Conservation (phyloP, 2,888 invertebrate genomes). For the Copidosoma aretas region DNA sequence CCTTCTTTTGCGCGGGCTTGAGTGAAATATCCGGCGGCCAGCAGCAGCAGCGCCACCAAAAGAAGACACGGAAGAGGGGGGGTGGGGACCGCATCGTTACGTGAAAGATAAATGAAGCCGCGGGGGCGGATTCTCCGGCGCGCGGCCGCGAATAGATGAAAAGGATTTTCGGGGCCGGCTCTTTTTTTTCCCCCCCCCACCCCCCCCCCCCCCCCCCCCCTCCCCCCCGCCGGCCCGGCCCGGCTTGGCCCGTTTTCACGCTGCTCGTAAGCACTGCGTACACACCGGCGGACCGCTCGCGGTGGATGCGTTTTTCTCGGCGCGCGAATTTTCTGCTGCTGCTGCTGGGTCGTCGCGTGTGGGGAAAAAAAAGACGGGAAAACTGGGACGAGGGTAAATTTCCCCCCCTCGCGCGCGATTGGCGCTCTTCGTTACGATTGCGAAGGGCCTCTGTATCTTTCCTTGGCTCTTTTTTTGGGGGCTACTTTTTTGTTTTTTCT, state of each 20-base stretch:
- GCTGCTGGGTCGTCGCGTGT: background rate
- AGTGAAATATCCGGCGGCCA: slow-evolving; percentile 22
- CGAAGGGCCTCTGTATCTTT: background rate
- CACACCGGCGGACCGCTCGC: no score
- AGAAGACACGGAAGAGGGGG: background rate
- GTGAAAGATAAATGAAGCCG: slow-evolving; percentile 33
- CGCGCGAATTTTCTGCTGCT: background rate
- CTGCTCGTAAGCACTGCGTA: background rate
- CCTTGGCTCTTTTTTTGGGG: background rate
- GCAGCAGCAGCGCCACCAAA: background rate
- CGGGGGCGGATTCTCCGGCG: background rate
- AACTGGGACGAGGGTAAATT: slow-evolving; percentile 2
- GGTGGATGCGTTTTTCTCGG: slow-evolving; percentile 3
- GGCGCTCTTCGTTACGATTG: slow-evolving; percentile 1
- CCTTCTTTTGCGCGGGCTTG: background rate
- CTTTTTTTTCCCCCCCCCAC: background rate
- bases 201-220: background rate
- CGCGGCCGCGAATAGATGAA: slow-evolving; percentile 13
- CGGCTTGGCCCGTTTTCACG: background rate
- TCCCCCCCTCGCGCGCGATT: background rate
- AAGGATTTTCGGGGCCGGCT: slow-evolving; percentile 1
- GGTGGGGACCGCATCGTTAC: slow-evolving; percentile 17
- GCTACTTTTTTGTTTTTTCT: background rate
- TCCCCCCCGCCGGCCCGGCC: background rate
- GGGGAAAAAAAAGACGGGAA: background rate